A percentile compares a stretch with the other conserved stretches of the same genome.
Conservation (phyloP, 2,888 invertebrate genomes). For the Syritta pipiens region DNA sequence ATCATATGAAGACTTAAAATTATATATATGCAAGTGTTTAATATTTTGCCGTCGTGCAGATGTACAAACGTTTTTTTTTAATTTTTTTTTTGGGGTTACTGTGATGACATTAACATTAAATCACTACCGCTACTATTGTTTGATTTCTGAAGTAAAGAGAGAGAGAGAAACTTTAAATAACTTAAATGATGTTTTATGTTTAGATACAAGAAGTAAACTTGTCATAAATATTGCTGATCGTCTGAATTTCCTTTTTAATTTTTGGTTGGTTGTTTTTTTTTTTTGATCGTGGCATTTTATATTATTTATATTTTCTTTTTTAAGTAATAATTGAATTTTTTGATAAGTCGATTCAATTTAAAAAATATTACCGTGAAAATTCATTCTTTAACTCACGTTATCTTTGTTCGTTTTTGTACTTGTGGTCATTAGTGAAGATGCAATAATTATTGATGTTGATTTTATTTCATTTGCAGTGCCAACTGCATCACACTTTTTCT, state of each 20-base stretch:
- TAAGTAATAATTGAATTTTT: no score
- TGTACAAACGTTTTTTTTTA: no score
- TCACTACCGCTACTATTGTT: no score
- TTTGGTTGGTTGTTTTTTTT: conserved; percentile 16
- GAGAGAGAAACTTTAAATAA: no score
- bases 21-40: no score
- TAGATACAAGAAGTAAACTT: no score
- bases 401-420: conserved; percentile 56
- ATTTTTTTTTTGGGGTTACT: no score
- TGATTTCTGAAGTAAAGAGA: no score
- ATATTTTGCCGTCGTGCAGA: neutral
- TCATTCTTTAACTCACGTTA: conserved; percentile 41
- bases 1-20: neutral
- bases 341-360: neutral
- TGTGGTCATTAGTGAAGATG: conserved; percentile 17
- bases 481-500: no score
- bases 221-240: neutral
- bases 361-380: neutral
- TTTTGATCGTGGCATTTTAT: conserved; percentile 5
- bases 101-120: no score
- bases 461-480: neutral
- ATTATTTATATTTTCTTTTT: neutral
- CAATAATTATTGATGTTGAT: neutral
- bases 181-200: no score
- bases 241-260: neutral